phyloP scores from a whole-genome alignment of 2,888 invertebrate genomes.

The Teinopalpus imperialis region DNA sequence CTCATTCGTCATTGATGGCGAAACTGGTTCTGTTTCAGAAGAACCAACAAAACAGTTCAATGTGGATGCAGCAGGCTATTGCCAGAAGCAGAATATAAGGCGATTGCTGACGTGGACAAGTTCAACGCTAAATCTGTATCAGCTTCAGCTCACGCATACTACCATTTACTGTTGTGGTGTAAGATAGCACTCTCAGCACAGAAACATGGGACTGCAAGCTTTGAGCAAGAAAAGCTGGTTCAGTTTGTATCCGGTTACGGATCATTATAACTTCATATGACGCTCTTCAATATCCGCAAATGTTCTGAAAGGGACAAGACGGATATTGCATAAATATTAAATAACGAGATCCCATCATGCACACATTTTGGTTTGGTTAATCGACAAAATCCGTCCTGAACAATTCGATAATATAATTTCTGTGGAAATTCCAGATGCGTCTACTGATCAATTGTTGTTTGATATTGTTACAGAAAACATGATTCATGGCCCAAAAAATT shows the following conservation, averaged over 20 bases:
- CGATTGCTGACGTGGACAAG: conserved; percentile 29
- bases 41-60: conserved; percentile 20
- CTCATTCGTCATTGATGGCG: conserved; percentile 26
- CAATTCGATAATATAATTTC: conserved; percentile 22
- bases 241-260: not conserved
- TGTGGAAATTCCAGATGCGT: conserved; percentile 35
- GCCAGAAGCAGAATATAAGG: conserved; percentile 29
- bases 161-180: conserved; percentile 22
- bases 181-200: conserved; percentile 8
- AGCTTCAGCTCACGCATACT: conserved; percentile 26
- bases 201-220: not conserved
- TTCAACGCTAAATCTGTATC: conserved; percentile 27
- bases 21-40: conserved; percentile 25
- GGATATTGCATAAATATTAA: no score
- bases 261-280: no score
- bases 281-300: no score
- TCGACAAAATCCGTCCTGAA: conserved; percentile 27
- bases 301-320: no score
- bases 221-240: not conserved
- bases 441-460: conserved; percentile 37
- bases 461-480: conserved; percentile 44
- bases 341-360: conserved; percentile 27
- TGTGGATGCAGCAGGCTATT: conserved; percentile 29
- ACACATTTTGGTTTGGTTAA: conserved; percentile 26
- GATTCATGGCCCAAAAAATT: conserved; percentile 46